Evolutionary conservation across 1,140 invertebrate genomes (phyloP).

Genomic region (Melipona quadrifasciata): DNA sequence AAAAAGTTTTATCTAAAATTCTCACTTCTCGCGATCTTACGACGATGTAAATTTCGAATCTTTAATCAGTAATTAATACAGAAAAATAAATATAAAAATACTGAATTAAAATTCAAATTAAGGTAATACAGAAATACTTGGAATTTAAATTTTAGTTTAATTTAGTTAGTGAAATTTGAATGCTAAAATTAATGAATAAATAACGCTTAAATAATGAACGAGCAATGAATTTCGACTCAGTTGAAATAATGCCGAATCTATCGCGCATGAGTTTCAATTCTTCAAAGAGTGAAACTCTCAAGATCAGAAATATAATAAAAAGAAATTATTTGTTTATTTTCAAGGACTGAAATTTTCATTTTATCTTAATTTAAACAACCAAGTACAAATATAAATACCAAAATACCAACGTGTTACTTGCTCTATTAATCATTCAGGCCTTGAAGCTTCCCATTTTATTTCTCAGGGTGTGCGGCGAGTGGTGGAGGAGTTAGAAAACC

Average conservation of each 20-base stretch:
- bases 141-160: too few relatives aligned
- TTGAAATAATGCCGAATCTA: too few relatives aligned
- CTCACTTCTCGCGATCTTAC: too few relatives aligned
- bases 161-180: not conserved
- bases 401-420: not conserved
- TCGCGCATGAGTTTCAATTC: not conserved
- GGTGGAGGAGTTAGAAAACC: conserved; percentile 89
- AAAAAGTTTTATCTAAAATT: not conserved
- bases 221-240: not conserved
- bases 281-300: not conserved
- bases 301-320: too few relatives aligned
- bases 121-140: too few relatives aligned
- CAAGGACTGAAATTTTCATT: not conserved
- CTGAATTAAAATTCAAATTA: too few relatives aligned
- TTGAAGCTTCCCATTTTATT: not conserved
- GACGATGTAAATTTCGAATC: too few relatives aligned
- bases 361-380: not conserved
- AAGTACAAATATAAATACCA: not conserved
- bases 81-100: too few relatives aligned
- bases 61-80: too few relatives aligned
- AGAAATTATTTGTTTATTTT: too few relatives aligned
- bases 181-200: not conserved
- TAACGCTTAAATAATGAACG: not conserved
- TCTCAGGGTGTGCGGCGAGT: conserved; percentile 84
- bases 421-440: not conserved